phyloP scores from a whole-genome alignment of 2,113 vertebrate species.

The Paralichthys olivaceus region DNA sequence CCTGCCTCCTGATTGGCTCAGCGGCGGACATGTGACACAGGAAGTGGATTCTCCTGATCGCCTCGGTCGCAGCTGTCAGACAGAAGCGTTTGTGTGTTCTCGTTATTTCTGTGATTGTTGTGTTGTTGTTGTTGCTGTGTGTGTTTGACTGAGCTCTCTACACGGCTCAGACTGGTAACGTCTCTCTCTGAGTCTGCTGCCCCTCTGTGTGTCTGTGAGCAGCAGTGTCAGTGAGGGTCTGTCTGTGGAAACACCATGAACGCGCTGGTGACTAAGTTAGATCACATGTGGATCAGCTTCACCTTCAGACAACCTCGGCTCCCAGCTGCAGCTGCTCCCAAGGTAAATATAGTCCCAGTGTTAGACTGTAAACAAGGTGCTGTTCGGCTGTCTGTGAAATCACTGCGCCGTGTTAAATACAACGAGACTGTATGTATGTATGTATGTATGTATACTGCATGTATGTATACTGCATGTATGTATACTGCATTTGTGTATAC shows the following conservation, averaged over 20 bases:
- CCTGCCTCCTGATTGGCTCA: neutral
- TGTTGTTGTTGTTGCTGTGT: neutral
- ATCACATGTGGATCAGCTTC: constrained; percentile 33
- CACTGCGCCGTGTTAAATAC: neutral
- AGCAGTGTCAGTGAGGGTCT: neutral
- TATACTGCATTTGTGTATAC: no score
- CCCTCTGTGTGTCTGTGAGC: neutral
- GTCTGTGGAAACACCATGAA: constrained; percentile 47
- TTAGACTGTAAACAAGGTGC: neutral
- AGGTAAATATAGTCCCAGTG: constrained; percentile 26
- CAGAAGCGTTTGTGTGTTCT: neutral
- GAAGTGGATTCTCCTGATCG: neutral
- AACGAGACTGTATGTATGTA: no score
- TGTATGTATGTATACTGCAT: no score
- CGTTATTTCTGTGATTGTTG: no score
- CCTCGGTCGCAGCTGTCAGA: neutral
- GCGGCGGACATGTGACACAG: neutral
- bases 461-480: no score
- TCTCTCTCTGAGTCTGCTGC: neutral
- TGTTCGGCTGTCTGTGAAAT: neutral
- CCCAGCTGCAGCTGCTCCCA: neutral
- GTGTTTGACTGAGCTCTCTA: neutral
- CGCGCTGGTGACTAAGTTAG: constrained; percentile 29
- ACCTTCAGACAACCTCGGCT: constrained; percentile 32
- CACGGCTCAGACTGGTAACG: neutral